These are phyloP conservation scores for Tamandua tetradactyla DNA, from an alignment of 2,797 vertebrate genomes.

Conservation along the genomic window DNA sequence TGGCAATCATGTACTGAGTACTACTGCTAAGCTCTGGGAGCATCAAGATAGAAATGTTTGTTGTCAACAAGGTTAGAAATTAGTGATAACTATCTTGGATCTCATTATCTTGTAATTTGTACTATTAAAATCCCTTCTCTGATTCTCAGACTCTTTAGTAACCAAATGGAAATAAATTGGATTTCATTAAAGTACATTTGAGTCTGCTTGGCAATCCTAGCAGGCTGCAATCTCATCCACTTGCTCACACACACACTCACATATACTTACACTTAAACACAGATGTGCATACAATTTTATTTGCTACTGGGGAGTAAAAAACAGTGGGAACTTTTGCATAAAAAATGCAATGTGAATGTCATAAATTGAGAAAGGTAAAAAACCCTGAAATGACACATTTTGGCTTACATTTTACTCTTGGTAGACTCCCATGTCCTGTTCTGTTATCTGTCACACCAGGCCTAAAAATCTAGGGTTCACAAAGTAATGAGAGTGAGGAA, in stretches of 20 bases:
- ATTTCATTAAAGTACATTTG: background rate
- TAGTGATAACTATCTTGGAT: background rate
- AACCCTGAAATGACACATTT: background rate
- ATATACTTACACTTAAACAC: background rate
- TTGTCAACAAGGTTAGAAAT: background rate
- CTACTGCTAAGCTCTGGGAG: background rate
- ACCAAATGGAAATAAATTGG: background rate
- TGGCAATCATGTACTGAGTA: background rate
- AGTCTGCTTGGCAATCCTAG: background rate
- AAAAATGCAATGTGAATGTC: background rate
- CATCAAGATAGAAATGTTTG: background rate
- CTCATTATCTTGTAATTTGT: constrained; percentile 45
- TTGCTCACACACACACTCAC: no score
- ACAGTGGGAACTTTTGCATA: background rate
- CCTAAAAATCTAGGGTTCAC: background rate
- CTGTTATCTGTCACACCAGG: background rate
- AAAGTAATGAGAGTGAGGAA: background rate
- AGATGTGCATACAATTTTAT: background rate
- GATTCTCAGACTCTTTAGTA: background rate
- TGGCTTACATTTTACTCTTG: background rate
- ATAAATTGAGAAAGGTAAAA: background rate
- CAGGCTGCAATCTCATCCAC: background rate
- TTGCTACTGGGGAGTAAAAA: background rate
- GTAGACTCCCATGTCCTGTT: background rate
- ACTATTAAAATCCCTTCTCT: background rate